These are phyloP conservation scores for Andrena fulva DNA, from an alignment of 2,888 invertebrate species.

Conservation along the genomic window DNA sequence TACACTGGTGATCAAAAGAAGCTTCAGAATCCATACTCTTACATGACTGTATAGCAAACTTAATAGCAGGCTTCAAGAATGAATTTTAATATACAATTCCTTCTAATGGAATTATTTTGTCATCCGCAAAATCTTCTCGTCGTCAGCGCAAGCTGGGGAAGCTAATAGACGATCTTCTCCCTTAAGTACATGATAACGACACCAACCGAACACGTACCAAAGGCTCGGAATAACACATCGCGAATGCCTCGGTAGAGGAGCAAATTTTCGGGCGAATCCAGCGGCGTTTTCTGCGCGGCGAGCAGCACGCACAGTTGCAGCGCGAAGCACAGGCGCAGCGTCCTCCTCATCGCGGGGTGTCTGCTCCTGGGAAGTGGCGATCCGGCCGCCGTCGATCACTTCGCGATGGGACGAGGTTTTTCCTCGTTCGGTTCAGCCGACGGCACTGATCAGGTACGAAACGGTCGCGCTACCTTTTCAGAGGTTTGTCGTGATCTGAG, in stretches of 20 bases:
- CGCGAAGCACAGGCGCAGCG: slow-evolving; percentile 17
- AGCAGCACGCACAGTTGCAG: slow-evolving; percentile 20
- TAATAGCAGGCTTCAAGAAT: too few relatives aligned
- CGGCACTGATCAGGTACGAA: not conserved
- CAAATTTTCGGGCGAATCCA: slow-evolving; percentile 71
- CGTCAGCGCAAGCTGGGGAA: not conserved
- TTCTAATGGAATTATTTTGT: too few relatives aligned
- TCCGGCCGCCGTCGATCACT: not conserved
- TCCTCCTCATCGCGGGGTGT: slow-evolving; percentile 27
- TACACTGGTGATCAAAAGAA: too few relatives aligned
- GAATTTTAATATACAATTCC: too few relatives aligned
- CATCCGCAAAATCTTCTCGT: not conserved
- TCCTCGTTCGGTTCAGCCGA: not conserved
- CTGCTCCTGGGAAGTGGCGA: not conserved
- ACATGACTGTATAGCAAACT: too few relatives aligned
- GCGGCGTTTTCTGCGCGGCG: slow-evolving; percentile 63
- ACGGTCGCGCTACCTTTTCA: slow-evolving; percentile 5
- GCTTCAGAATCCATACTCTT: too few relatives aligned
- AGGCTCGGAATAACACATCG: slow-evolving; percentile 39
- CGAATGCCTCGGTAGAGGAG: slow-evolving; percentile 62
- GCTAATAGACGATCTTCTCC: not conserved
- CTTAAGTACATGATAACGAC: not conserved
- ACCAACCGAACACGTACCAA: not conserved
- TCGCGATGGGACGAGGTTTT: slow-evolving; percentile 13
- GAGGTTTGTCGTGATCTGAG: slow-evolving; percentile 35